These are phyloP conservation scores for Aphyosemion australe DNA, from an alignment of 2,113 vertebrate species.

Conservation along the genomic window DNA sequence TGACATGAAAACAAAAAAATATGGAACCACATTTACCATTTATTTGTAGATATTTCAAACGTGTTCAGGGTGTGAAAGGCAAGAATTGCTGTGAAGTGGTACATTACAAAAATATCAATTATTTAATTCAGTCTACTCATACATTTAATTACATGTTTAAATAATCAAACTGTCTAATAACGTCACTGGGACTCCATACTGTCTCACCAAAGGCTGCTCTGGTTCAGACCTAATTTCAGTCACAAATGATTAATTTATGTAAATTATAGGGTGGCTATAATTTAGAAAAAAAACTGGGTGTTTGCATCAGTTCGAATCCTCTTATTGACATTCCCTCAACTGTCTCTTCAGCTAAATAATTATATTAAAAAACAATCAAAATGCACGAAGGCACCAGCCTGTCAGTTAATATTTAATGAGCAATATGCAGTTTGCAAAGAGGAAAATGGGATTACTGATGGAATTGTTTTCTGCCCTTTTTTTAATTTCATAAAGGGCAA, in stretches of 20 bases:
- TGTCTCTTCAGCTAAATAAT: conserved; percentile 44
- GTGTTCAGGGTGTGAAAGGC: too few relatives aligned
- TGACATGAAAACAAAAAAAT: too few relatives aligned
- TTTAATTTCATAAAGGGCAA: conserved; percentile 53
- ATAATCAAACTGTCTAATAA: not conserved
- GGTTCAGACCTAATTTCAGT: not conserved
- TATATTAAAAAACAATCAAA: conserved; percentile 55
- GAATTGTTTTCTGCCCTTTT: conserved; percentile 38
- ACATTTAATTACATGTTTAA: conserved; percentile 26
- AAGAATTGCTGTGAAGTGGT: too few relatives aligned
- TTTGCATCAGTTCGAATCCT: conserved; percentile 29
- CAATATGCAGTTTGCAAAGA: conserved; percentile 55
- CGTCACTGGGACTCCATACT: not conserved
- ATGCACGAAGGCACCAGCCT: conserved; percentile 51
- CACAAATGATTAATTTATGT: conserved; percentile 18
- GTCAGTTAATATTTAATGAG: conserved; percentile 75
- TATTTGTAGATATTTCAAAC: too few relatives aligned
- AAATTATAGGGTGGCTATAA: conserved; percentile 22
- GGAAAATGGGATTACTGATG: conserved; percentile 72
- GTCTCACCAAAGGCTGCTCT: not conserved
- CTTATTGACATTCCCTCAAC: conserved; percentile 37
- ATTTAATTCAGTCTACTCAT: conserved; percentile 20
- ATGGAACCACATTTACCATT: too few relatives aligned
- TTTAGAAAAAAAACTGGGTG: conserved; percentile 15
- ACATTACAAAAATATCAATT: not conserved